Evolutionary conservation across 2,888 invertebrate genomes (phyloP).

Genomic region (Anorthoa munda): DNA sequence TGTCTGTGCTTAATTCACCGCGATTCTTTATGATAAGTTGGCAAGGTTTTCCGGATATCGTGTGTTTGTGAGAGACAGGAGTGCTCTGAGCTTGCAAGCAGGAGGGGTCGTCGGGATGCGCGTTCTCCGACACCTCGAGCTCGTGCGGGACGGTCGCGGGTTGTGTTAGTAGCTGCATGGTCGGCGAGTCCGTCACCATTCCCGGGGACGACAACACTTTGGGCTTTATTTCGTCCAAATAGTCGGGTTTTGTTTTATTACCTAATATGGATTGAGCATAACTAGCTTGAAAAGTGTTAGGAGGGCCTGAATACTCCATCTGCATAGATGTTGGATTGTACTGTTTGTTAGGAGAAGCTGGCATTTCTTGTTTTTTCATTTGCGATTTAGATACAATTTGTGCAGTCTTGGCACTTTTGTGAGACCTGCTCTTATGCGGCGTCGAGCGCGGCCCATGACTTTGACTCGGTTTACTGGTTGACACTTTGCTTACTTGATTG

Average conservation of each 20-base stretch:
- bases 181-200: constrained; percentile 82
- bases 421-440: constrained; percentile 80
- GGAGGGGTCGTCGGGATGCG: constrained; percentile 80
- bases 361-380: constrained; percentile 79
- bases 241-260: constrained; percentile 81
- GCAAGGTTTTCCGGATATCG: constrained; percentile 80
- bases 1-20: constrained; percentile 77
- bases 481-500: constrained; percentile 90
- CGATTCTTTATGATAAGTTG: constrained; percentile 87
- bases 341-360: constrained; percentile 79
- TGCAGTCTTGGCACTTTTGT: constrained; percentile 72
- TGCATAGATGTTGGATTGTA: constrained; percentile 78
- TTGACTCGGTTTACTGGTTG: constrained; percentile 88
- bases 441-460: constrained; percentile 75
- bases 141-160: constrained; percentile 84
- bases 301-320: constrained; percentile 83
- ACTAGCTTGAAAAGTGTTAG: constrained; percentile 87
- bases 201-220: constrained; percentile 81
- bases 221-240: constrained; percentile 80
- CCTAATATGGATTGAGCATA: constrained; percentile 87
- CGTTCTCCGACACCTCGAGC: constrained; percentile 76
- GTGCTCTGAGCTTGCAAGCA: constrained; percentile 80
- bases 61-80: constrained; percentile 74
- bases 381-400: constrained; percentile 75
- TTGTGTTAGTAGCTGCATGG: constrained; percentile 84